Evolutionary conservation across 2,888 invertebrate species (phyloP), one percentile per base, ranked within the genome.

Genomic region (Ormyrus nitidulus): DNA sequence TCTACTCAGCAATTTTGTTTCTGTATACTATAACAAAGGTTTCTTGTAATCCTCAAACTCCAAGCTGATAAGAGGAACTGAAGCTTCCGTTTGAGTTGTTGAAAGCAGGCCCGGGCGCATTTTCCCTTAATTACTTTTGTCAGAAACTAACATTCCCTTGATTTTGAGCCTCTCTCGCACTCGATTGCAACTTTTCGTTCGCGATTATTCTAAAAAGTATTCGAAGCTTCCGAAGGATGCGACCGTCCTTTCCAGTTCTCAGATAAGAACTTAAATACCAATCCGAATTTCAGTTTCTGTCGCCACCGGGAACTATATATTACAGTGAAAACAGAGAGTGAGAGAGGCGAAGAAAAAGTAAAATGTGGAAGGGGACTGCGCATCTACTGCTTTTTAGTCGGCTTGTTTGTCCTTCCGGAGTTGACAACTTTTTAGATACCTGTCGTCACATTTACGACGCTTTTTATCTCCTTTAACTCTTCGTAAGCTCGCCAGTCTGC

Each of bases 51-150:
- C 34, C 34, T 34, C 34, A 59, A 34, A 34, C 10, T 34, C 13
- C 58, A 74, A 74, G 64, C 56, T 58, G 74, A 74, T 74, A 74
- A 74, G 74, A 11, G 49, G 48, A 74, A 74, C 66, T 34, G 34
- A 34, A 34, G 34, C 34, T 74, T 64, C 19, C 73, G 54, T 73
- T 73, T 58, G 49, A 51, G 11, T 34, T 58, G 58, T 53, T 74
- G 51, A 49, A 58, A 66, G n/a, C n/a, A 34, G 44, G 9, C n/a
- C n/a, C n/a, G 34, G 49, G 48, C 10, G 65, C n/a, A 65, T 56
- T 65, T 49, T 65, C 48, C 53, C 19, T 58, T 74, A 58, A 74
- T 66, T 65, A 74, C 58, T 74, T 74, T 74, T 66, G 74, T 58
- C 74, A 44, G 10, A 66, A 74, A 65, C 58, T 74, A 2, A 34